Base-by-base conservation (phyloP, 92 coral and sea anemone species). In the Porites lobata region DNA sequence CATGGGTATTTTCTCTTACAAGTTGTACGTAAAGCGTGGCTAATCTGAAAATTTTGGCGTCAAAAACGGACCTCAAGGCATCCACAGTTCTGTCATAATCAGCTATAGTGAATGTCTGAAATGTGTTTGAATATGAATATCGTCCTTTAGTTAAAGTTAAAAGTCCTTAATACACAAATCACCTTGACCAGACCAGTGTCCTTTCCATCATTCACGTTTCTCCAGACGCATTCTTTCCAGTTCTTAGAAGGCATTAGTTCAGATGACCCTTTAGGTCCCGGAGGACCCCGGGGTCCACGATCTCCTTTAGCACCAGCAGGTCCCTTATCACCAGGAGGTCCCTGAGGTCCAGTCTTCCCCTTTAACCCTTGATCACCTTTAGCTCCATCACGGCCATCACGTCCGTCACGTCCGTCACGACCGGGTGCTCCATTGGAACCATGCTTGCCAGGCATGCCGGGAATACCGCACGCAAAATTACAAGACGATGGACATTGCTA, bases 331-430 rank as follows among this genome's bases (percentile, higher is more conserved):
- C 69, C 69, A 65, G 22, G 20, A 71, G 76, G 54, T 12, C 76
- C 76, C 21, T 71, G 52, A 12, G 76, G 76, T 38, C 76, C 76
- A 71, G n/a, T 18, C 56, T 29, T 71, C 24, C 76, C 76, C 76
- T 12, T 8, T 17, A 19, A 71, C 0, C 76, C 76, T 11, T 50
- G 76, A n/a, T 71, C 76, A 50, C 76, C 76, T 38, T 71, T 71
- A 71, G 59, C 14, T 54, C 59, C 59, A 54, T 54, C 59, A 54
- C 59, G 58, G 29, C 70, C 70, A 65, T 65, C 70, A 65, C 70
- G 29, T 9, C 71, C 71, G n/a, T 65, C 71, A n/a, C 71, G 71
- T n/a, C 71, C 71, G 4, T n/a, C 22, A n/a, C 50, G 73, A 12
- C 73, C 73, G 8, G 15, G 73, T 62, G 65, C 65, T n/a, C 65